Percentiles rank a stretch among this genome's conserved stretches.
These are phyloP conservation scores for Lomographa bimaculata DNA, from an alignment of 2,888 invertebrate genomes.

Conservation along the genomic window DNA sequence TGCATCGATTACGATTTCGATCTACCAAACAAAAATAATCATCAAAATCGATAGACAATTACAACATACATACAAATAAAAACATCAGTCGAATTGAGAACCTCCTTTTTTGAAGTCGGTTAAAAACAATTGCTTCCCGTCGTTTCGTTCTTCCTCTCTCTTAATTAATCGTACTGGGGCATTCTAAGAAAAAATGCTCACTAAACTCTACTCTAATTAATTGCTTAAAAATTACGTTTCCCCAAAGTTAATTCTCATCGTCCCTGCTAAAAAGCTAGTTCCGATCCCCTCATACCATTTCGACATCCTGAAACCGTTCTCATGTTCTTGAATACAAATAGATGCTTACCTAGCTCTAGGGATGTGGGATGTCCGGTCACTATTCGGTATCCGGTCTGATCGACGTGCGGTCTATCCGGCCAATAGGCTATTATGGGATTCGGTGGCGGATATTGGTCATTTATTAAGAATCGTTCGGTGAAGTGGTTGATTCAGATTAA, in stretches of 20 bases:
- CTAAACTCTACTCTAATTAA: slow-evolving; percentile 16
- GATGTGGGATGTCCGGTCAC: slow-evolving; percentile 15
- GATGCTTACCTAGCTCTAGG: slow-evolving; percentile 44
- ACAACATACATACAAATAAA: no score
- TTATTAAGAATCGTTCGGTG: neutral
- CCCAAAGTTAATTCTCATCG: slow-evolving; percentile 37
- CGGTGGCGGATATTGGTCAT: slow-evolving; percentile 1
- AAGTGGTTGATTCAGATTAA: no score
- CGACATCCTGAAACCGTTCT: slow-evolving; percentile 27
- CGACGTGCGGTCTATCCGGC: slow-evolving; percentile 2
- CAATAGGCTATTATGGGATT: neutral
- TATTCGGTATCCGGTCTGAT: slow-evolving; percentile 6
- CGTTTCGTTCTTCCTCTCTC: no score
- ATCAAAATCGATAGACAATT: no score
- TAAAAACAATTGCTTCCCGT: no score
- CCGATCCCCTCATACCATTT: slow-evolving; percentile 23
- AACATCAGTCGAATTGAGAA: no score
- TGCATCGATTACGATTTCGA: no score
- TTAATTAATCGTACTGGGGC: no score
- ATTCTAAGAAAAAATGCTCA: no score
- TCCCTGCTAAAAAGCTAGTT: slow-evolving; percentile 41
- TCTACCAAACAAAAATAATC: no score
- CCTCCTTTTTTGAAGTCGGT: no score
- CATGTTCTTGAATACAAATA: slow-evolving; percentile 68
- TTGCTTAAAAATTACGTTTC: slow-evolving; percentile 34